phyloP scores from a whole-genome alignment of 2,113 vertebrate genomes.

The Psilopogon haemacephalus region DNA sequence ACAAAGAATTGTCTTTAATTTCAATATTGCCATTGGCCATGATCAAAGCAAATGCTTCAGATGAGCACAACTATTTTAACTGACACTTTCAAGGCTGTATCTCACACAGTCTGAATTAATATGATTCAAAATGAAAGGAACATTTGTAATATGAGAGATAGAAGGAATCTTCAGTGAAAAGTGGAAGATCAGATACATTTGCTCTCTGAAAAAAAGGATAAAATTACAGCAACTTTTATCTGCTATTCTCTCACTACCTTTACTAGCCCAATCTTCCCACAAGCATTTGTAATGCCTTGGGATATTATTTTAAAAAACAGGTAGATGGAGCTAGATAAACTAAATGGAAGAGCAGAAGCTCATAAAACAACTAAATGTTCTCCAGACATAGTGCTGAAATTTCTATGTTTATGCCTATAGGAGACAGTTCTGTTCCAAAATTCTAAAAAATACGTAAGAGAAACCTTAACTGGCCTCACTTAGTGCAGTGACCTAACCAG shows the following conservation, averaged over 20 bases:
- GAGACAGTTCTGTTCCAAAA: not conserved
- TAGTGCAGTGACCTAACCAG: not conserved
- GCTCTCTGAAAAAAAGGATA: not conserved
- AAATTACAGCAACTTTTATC: not conserved
- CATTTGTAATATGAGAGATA: not conserved
- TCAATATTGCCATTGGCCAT: not conserved
- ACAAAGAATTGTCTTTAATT: not conserved
- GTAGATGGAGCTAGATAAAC: not conserved
- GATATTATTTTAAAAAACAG: not conserved
- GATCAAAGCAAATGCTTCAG: not conserved
- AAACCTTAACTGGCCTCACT: not conserved
- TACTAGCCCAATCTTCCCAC: not conserved
- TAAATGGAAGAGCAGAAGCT: conserved; percentile 8
- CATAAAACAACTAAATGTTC: conserved; percentile 22
- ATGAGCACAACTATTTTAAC: not conserved
- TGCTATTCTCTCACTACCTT: not conserved
- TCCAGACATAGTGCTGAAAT: not conserved
- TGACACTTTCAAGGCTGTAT: not conserved
- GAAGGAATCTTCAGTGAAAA: not conserved
- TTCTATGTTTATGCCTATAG: not conserved
- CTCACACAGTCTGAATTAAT: not conserved
- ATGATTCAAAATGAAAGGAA: not conserved
- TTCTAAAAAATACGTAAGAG: not conserved
- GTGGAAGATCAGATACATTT: not conserved
- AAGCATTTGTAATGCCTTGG: not conserved